A percentile compares a stretch with the other conserved stretches of the same genome.
These are phyloP conservation scores for Gallirallus australis DNA, from an alignment of 2,797 vertebrate genomes.

Conservation along the genomic window DNA sequence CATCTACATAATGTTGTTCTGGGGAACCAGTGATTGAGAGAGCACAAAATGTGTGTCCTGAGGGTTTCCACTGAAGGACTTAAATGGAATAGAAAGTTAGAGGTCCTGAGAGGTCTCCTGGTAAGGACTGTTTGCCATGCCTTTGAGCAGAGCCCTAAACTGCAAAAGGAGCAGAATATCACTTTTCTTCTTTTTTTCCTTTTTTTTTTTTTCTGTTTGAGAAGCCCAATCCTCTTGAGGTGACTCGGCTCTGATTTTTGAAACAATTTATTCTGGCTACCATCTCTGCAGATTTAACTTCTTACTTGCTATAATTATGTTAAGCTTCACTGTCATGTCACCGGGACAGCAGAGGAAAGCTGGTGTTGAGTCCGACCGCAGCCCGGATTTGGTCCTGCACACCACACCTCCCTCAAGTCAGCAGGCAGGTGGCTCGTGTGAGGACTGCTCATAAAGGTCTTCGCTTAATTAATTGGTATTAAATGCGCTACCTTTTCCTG, in stretches of 20 bases:
- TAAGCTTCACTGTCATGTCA: background rate
- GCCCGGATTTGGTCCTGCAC: background rate
- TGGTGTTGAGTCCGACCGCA: background rate
- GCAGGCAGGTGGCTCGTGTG: background rate
- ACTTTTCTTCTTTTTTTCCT: no score
- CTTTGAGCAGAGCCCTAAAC: constrained; percentile 13
- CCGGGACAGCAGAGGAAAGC: background rate
- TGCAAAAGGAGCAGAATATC: background rate
- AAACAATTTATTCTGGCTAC: background rate
- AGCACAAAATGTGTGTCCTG: background rate
- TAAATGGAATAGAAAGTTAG: constrained; percentile 19
- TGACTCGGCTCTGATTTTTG: background rate
- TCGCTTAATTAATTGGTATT: background rate
- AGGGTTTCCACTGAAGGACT: constrained; percentile 5
- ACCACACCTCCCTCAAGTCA: background rate
- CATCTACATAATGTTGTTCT: background rate
- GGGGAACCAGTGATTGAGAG: background rate
- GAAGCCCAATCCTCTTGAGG: background rate
- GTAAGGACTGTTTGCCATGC: background rate
- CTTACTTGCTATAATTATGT: background rate
- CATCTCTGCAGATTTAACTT: background rate
- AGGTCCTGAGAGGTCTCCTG: constrained; percentile 14
- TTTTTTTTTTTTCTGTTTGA: background rate
- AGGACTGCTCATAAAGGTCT: background rate
- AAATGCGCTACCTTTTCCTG: background rate